phyloP scores from a whole-genome alignment of 2,888 invertebrate species.

The Ferdinandea cuprea region DNA sequence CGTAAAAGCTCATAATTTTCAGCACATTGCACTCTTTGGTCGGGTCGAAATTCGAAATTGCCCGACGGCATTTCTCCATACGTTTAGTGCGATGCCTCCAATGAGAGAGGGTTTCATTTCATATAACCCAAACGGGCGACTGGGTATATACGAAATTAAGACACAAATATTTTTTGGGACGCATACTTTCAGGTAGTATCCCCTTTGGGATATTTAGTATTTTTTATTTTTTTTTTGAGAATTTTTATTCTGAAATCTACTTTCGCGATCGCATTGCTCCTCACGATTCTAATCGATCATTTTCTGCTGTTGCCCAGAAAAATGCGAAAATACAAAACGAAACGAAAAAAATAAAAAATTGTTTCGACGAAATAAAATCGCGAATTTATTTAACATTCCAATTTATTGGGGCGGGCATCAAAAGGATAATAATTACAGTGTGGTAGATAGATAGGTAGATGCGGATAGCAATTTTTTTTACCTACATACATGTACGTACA shows the following conservation, averaged over 20 bases:
- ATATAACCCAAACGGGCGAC: slow-evolving; percentile 8
- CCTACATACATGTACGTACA: too few species aligned
- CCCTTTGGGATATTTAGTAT: slow-evolving; percentile 12
- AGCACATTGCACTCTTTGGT: slow-evolving; percentile 58
- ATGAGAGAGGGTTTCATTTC: slow-evolving; percentile 32
- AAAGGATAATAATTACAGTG: slow-evolving; percentile 67
- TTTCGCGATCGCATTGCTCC: slow-evolving; percentile 46
- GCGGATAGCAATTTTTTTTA: neutral
- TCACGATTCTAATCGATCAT: slow-evolving; percentile 73
- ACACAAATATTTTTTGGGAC: slow-evolving; percentile 43
- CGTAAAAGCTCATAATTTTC: slow-evolving; percentile 62
- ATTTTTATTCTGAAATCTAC: slow-evolving; percentile 43
- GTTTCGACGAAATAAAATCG: slow-evolving; percentile 23
- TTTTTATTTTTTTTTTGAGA: slow-evolving; percentile 1
- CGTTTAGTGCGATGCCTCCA: slow-evolving; percentile 10
- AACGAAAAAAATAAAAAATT: neutral
- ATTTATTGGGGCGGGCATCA: slow-evolving; percentile 62
- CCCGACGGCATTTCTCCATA: slow-evolving; percentile 20
- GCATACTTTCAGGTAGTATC: slow-evolving; percentile 1
- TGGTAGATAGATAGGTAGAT: slow-evolving; percentile 11
- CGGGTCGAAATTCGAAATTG: neutral
- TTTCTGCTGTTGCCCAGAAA: slow-evolving; percentile 6
- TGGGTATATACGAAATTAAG: slow-evolving; percentile 50
- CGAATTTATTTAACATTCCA: slow-evolving; percentile 73
- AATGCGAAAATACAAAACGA: neutral